Base-by-base conservation (phyloP, 2,888 invertebrate species). In the Aproaerema taeniolella region DNA sequence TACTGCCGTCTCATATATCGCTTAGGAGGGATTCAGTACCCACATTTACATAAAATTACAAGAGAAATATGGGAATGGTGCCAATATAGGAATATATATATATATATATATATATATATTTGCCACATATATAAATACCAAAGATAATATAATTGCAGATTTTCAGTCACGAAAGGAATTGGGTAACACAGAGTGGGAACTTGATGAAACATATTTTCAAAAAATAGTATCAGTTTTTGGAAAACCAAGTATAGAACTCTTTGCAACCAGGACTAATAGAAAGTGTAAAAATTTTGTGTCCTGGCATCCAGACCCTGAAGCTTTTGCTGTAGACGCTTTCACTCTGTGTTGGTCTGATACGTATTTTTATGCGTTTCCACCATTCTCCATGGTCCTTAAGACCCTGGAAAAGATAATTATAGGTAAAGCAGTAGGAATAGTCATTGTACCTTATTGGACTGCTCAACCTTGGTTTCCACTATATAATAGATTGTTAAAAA, bases 351-450 rank as follows among this genome's bases (percentile, higher is more conserved):
- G 57, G 56, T 15, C 35, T 0, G 0, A 14, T 5, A 16, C 12
- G n/a, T 47, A 26, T 24, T 55, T 55, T 31, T 58, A 54, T 24
- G 48, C 48, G 6, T 52, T 52, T 12, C 49, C 55, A 10, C 46
- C 46, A 8, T 42, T 49, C 20, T 32, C 41, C 4, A 11, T 44
- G 14, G 34, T 46, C 13, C 11, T 48, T 10, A 54, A 49, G 43
- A 25, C 38, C 1, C 11, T 53, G 2, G 13, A 39, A 36, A 53
- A 55, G 38, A 48, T 51, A 15, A 43, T 49, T 10, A 11, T 9
- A 1, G 55, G 55, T 11, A 43, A 41, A 15, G 52, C 52, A 5
- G 12, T 11, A 1, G 53, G 53, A 0, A 52, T 57, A 0, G 7
- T 53, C 1, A 46, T 55, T 4, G 47, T 52, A 3, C 53, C 54